Evolutionary conservation across 2,797 vertebrate species (phyloP).

Genomic region (Anas capensis): DNA sequence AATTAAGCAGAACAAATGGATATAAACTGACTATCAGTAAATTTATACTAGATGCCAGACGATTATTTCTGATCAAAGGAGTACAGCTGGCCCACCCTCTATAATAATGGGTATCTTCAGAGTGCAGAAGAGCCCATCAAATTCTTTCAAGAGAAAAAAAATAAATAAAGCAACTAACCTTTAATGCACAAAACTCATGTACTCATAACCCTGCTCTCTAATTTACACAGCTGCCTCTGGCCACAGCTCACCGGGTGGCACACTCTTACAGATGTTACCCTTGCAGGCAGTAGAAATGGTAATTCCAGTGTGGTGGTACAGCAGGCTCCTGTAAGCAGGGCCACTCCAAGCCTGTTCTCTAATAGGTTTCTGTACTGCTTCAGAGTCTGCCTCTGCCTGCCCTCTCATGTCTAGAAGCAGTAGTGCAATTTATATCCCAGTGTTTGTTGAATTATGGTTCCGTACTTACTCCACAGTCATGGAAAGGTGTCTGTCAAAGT

Average conservation of each 20-base stretch:
- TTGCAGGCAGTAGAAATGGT: neutral
- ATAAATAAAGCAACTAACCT: neutral
- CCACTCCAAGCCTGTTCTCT: neutral
- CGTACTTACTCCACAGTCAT: neutral
- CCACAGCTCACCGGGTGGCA: neutral
- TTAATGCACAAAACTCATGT: neutral
- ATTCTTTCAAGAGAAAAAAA: neutral
- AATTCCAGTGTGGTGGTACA: neutral
- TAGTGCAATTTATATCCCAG: neutral
- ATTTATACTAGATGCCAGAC: neutral
- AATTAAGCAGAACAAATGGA: neutral
- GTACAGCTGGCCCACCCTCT: neutral
- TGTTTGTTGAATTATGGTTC: accelerated
- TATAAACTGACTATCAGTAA: neutral
- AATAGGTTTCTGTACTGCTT: accelerated
- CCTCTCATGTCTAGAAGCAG: neutral
- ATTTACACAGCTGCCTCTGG: neutral
- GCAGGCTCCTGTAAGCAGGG: neutral
- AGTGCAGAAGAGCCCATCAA: neutral
- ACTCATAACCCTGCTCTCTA: neutral
- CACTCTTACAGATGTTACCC: neutral
- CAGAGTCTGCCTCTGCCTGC: neutral
- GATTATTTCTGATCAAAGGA: neutral
- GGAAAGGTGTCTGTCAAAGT: neutral
- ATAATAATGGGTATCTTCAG: neutral